A percentile compares a stretch with the other conserved stretches of the same genome.
phyloP scores from a whole-genome alignment of 2,888 invertebrate genomes.

The Tuberolachnus salignus region DNA sequence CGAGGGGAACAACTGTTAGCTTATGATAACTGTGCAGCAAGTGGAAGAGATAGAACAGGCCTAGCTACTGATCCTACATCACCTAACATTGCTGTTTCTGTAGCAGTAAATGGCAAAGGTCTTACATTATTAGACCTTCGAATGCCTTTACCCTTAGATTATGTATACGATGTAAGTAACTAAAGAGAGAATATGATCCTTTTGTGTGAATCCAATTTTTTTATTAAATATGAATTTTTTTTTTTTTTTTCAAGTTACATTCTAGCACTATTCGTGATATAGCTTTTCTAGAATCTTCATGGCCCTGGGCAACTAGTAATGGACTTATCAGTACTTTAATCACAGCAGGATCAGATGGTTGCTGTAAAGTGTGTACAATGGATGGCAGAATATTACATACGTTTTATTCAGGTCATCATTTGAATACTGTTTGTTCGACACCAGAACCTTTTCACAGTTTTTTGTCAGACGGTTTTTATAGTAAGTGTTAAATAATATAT shows the following conservation, averaged over 20 bases:
- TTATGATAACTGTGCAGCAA: conserved; percentile 65
- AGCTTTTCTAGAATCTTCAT: conserved; percentile 64
- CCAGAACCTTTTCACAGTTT: conserved; percentile 63
- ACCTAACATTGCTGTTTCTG: conserved; percentile 64
- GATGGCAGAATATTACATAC: conserved; percentile 64
- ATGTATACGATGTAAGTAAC: conserved; percentile 64
- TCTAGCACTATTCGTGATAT: conserved; percentile 64
- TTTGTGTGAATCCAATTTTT: conserved; percentile 1
- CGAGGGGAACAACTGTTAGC: conserved; percentile 64
- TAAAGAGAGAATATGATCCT: conserved; percentile 1
- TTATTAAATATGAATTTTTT: conserved; percentile 23
- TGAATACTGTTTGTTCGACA: conserved; percentile 64
- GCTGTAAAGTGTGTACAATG: conserved; percentile 64
- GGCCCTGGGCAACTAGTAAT: conserved; percentile 65
- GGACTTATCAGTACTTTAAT: conserved; percentile 63
- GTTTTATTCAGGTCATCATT: conserved; percentile 63
- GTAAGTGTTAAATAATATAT: conserved; percentile 60
- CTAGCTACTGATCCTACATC: conserved; percentile 64
- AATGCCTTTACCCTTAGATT: conserved; percentile 65
- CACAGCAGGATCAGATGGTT: conserved; percentile 63
- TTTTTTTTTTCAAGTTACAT: conserved; percentile 62
- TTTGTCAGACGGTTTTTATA: conserved; percentile 63
- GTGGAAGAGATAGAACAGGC: conserved; percentile 64
- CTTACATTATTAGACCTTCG: conserved; percentile 64
- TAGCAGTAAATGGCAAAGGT: conserved; percentile 65